Evolutionary conservation across 2,797 vertebrate species (phyloP).

Genomic region (Paguma larvata): DNA sequence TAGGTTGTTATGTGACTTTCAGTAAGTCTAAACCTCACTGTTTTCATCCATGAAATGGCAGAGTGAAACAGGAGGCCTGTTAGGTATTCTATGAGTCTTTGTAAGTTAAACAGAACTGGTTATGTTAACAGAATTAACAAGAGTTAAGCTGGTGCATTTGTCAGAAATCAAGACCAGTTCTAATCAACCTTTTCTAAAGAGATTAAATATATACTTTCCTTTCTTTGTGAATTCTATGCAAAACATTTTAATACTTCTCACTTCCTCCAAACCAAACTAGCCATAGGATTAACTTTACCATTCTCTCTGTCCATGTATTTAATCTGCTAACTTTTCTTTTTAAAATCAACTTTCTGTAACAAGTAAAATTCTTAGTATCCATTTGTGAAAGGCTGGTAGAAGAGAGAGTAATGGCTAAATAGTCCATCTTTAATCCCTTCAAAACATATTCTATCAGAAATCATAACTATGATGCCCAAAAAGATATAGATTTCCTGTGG

Average conservation of each 20-base stretch:
- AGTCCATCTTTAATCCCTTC: neutral
- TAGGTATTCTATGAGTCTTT: neutral
- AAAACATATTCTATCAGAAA: neutral
- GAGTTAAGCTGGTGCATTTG: neutral
- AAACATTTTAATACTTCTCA: neutral
- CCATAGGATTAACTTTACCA: neutral
- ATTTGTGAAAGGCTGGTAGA: neutral
- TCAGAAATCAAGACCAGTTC: neutral
- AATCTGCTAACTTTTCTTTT: neutral
- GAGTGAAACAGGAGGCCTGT: neutral
- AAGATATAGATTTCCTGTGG: neutral
- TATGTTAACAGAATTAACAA: neutral
- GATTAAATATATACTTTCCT: neutral
- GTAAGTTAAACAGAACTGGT: neutral
- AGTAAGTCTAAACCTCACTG: neutral
- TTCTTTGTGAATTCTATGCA: neutral
- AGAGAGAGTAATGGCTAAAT: neutral
- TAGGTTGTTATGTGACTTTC: neutral
- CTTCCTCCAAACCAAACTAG: neutral
- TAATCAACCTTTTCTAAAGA: neutral
- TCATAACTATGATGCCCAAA: neutral
- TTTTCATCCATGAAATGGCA: neutral
- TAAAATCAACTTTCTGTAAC: neutral
- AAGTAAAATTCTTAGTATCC: neutral
- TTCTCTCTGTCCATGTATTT: neutral